Evolutionary conservation across 2,113 vertebrate species (phyloP), one percentile per base, ranked within the genome.

Genomic region (Ailuropoda melanoleuca): DNA sequence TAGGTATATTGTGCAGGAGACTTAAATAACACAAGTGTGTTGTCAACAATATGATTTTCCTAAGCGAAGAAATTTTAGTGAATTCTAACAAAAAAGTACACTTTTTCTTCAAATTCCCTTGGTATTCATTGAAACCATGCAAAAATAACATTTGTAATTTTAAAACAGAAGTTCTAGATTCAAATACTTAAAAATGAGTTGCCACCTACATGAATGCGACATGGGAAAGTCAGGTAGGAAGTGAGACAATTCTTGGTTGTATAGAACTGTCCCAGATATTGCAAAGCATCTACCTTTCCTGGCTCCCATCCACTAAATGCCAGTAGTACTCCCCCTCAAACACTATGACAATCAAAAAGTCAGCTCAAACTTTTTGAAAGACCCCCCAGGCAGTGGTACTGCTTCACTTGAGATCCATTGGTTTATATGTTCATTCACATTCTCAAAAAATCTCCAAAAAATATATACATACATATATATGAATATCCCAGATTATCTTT

Each of bases 131-230:
- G 77, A 96, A 82, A 64, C n/a, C 9, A 34, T 37, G 39, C 4
- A 83, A 96, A 95, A 83, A 66, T 26, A 55, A 87, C 3, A 55
- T 80, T 46, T 48, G 21, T 81, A 78, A 88, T 60, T 85, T 80
- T 34, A 80, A 92, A 82, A 86, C 18, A 86, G 39, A 92, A 74
- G 24, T 48, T 75, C 5, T 64, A 80, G 2, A 48, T 66, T 74
- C 26, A 89, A 93, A 60, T 77, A 82, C 48, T 92, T 87, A 53
- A 60, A 97, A 94, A 34, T 31, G 85, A 48, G 8, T 77, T 80
- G 66, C 85, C 12, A 37, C 8, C 19, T 55, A 64, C 18, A 72
- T n/a, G 14, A 80, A 23, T 72, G 24, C 23, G 18, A 88, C 14
- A 34, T 37, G 29, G 60, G 34, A 31, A 74, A 89, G 46, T 64